phyloP scores from a whole-genome alignment of 1,140 invertebrate species.

The Drosophila serrata region DNA sequence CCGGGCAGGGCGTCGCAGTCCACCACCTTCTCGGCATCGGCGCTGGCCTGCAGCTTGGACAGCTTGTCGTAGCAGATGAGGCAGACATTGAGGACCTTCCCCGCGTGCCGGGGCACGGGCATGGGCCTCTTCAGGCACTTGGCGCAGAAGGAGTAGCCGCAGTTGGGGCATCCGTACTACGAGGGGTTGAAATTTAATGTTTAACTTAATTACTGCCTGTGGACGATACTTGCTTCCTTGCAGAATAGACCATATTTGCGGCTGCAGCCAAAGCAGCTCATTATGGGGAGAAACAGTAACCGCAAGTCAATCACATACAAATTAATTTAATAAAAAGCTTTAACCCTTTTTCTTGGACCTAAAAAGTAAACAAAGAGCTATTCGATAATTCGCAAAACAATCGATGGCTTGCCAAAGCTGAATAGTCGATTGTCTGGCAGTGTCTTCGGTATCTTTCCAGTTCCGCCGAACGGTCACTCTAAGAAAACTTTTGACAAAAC shows the following conservation, averaged over 20 bases:
- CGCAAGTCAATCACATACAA: not conserved
- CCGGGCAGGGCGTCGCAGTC: slow-evolving; percentile 75
- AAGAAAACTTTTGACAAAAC: no score
- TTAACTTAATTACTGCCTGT: not conserved
- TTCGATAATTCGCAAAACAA: not conserved
- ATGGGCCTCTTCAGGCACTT: slow-evolving; percentile 88
- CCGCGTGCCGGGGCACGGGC: slow-evolving; percentile 81
- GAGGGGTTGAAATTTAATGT: not conserved
- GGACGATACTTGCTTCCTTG: slow-evolving; percentile 85
- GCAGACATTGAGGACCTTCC: slow-evolving; percentile 75
- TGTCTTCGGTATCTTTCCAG: no score
- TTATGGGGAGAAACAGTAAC: slow-evolving; percentile 22
- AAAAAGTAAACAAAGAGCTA: slow-evolving; percentile 14
- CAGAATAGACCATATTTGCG: slow-evolving; percentile 86
- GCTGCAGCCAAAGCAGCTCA: slow-evolving; percentile 86
- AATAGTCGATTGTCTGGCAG: no score
- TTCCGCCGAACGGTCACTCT: no score
- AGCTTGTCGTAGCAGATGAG: slow-evolving; percentile 78
- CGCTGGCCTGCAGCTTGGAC: slow-evolving; percentile 60
- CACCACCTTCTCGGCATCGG: slow-evolving; percentile 68
- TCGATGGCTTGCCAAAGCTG: no score
- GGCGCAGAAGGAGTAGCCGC: slow-evolving; percentile 88
- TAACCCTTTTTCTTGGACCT: not conserved
- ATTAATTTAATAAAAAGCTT: not conserved
- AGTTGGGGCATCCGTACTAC: slow-evolving; percentile 88